Evolutionary conservation across 2,797 vertebrate genomes (phyloP).

Genomic region (Melanogrammus aeglefinus): DNA sequence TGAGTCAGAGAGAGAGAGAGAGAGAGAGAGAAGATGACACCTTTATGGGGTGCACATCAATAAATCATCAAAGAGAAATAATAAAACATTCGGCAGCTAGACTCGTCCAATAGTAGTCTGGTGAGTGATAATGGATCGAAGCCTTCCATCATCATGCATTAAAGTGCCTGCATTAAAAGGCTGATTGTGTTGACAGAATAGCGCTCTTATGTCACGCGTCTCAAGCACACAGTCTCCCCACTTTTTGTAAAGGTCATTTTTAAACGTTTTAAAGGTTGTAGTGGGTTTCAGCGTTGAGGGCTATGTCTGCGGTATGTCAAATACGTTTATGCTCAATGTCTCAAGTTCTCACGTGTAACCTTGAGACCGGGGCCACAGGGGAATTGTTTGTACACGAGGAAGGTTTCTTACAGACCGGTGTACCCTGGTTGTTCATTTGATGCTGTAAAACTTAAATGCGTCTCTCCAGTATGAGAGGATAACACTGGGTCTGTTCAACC

Average conservation of each 20-base stretch:
- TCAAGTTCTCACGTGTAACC: neutral
- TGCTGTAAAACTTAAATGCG: neutral
- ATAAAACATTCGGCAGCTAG: conserved; percentile 10
- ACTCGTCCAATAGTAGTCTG: conserved; percentile 2
- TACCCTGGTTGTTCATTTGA: neutral
- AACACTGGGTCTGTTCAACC: neutral
- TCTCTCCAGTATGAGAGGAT: neutral
- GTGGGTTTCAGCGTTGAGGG: neutral
- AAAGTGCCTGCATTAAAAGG: neutral
- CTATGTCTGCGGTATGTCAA: neutral
- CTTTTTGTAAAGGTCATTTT: no score
- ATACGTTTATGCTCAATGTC: neutral
- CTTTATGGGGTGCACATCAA: conserved; percentile 42
- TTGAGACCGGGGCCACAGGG: neutral
- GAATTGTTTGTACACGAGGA: neutral
- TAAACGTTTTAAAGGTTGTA: neutral
- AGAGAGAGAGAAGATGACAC: conserved; percentile 9
- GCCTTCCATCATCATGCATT: neutral
- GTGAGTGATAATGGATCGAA: neutral
- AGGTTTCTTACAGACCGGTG: neutral
- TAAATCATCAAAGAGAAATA: conserved; percentile 52
- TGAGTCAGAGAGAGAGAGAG: neutral
- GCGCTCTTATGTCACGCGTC: neutral
- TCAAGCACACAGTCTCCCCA: no score
- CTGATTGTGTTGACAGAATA: neutral